phyloP scores from a whole-genome alignment of 2,113 vertebrate genomes.

The Chionomys nivalis region DNA sequence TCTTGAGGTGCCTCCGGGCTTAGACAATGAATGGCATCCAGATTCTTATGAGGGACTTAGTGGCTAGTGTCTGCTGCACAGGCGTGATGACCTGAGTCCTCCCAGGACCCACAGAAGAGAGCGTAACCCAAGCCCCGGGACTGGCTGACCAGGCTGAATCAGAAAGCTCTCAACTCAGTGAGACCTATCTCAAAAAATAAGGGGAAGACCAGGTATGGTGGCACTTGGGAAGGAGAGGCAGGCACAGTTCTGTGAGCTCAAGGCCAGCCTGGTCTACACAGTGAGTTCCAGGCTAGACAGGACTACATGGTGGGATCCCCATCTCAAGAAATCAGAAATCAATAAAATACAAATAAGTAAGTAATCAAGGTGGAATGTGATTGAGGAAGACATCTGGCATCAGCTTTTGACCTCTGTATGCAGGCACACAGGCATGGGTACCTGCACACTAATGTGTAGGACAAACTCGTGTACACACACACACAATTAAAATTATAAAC shows the following conservation, averaged over 20 bases:
- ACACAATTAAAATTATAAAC: not conserved
- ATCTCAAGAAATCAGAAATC: not conserved
- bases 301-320: not conserved
- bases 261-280: not conserved
- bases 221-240: not conserved
- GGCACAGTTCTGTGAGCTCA: not conserved
- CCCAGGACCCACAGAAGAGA: not conserved
- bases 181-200: not conserved
- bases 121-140: not conserved
- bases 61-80: not conserved
- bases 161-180: not conserved
- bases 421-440: not conserved
- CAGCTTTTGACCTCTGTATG: not conserved
- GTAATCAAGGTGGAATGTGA: not conserved
- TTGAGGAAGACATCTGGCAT: not conserved
- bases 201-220: not conserved
- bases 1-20: not conserved
- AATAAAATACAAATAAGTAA: not conserved
- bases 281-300: not conserved
- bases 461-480: not conserved
- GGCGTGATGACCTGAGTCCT: not conserved
- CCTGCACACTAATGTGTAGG: not conserved
- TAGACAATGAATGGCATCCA: not conserved
- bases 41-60: not conserved
- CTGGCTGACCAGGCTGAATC: not conserved